phyloP scores from a whole-genome alignment of 1,140 invertebrate species.

The Magallana angulata region DNA sequence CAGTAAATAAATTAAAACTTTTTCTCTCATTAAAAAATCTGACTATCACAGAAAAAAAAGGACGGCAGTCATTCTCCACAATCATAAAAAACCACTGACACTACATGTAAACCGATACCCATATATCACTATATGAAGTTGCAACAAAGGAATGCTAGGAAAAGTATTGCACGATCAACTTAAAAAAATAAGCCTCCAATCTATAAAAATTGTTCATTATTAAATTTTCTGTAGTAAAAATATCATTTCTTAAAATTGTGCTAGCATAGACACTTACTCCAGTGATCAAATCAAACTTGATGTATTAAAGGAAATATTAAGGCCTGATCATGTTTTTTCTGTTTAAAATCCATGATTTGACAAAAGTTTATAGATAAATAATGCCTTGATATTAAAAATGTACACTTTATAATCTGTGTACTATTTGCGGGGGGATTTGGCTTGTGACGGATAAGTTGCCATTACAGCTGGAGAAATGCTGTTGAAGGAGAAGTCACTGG shows the following conservation, averaged over 20 bases:
- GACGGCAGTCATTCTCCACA: not conserved
- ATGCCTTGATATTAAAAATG: no score
- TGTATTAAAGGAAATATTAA: no score
- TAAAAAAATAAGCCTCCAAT: not conserved
- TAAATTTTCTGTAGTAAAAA: no score
- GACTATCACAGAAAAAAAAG: not conserved
- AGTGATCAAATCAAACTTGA: no score
- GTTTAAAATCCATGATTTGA: no score
- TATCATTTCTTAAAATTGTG: no score
- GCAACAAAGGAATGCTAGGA: not conserved
- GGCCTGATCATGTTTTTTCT: no score
- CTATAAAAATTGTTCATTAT: no score
- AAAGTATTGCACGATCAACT: conserved; percentile 13
- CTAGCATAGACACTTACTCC: no score
- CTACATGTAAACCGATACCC: not conserved
- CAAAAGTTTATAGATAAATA: no score
- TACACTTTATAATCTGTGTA: not conserved
- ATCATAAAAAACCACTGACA: no score
- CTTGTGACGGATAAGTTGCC: conserved; percentile 41
- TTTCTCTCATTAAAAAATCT: not conserved
- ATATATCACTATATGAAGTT: not conserved
- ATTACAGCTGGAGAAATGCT: conserved; percentile 42
- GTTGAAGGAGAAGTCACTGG: conserved; percentile 56
- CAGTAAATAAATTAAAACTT: no score
- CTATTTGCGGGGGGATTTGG: conserved; percentile 41